Evolutionary conservation across 2,797 vertebrate genomes (phyloP), one percentile per base, ranked within the genome.

Genomic region (Amblyopsis hoosieri): DNA sequence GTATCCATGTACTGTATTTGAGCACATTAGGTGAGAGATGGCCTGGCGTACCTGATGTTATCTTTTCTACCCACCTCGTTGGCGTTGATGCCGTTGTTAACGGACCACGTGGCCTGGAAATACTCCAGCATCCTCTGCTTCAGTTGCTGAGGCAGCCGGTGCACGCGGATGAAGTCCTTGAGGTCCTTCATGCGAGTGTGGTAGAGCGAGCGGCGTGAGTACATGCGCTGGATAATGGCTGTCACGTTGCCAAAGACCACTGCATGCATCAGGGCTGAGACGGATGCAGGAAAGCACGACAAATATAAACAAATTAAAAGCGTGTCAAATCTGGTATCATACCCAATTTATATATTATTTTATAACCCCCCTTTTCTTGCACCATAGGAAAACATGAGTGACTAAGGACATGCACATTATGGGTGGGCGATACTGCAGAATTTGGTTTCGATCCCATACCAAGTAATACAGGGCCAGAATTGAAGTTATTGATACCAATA

Each of bases 161-260:
- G 96, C 68, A 98, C 94, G 0, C 96, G 92, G 76, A 96, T 97
- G 80, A 99, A 99, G 81, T 99, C 97, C 78, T 98, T 97, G 51
- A 99, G 93, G 81, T 98, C 97, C 83, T 96, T 97, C 94, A 97
- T 95, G 59, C 95, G 94, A 1, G 95, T 95, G 90, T 98, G 97
- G 86, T 99, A 99, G 75, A 98, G 94, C 0, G 96, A 98, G 33
- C 96, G 96, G 1, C 97, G 94, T 0, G 95, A 96, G 78, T 99
- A 98, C 97, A 98, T 97, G 76, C 97, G 96, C 91, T 99, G 97
- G 88, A 99, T 98, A 87, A 99, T 97, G 87, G 97, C 97, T 0
- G 97, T 98, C 70, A 98, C 97, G 0, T 99, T 99, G 29, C 97
- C 97, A 0, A 99, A 99, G 69, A 99, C 96, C 37, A 98, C 96